These are phyloP conservation scores for Taphrorychus bicolor DNA, from an alignment of 2,888 invertebrate species.

Conservation along the genomic window DNA sequence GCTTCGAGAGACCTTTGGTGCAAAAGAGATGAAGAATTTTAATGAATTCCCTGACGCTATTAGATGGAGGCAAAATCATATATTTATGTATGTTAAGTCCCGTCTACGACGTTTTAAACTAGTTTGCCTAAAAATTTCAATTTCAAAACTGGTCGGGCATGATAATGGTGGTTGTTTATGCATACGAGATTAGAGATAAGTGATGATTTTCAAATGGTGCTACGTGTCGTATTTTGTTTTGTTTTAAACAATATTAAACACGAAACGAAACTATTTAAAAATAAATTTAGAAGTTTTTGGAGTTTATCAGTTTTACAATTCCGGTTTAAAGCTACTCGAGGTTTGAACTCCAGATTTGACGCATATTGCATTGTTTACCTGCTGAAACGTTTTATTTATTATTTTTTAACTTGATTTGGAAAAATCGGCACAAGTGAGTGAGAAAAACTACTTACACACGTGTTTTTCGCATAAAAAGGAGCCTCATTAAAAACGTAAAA, in stretches of 20 bases:
- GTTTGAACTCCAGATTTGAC: too few species aligned
- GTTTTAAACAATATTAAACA: too few species aligned
- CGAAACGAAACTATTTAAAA: too few species aligned
- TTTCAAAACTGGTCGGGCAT: background rate
- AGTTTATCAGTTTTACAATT: too few species aligned
- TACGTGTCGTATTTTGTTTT: background rate
- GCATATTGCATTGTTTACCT: too few species aligned
- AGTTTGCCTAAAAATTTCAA: background rate
- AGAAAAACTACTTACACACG: too few species aligned
- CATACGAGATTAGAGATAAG: background rate
- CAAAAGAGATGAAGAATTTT: background rate
- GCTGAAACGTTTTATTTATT: too few species aligned
- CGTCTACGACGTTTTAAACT: background rate
- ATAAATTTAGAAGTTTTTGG: too few species aligned
- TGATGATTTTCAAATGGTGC: background rate
- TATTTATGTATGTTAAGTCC: background rate
- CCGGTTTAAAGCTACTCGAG: too few species aligned
- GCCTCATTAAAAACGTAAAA: constrained; percentile 8
- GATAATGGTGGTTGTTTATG: too few species aligned
- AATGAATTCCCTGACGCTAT: background rate
- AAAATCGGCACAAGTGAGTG: too few species aligned
- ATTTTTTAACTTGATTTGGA: too few species aligned
- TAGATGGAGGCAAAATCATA: background rate
- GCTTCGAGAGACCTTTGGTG: background rate
- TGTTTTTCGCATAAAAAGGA: background rate